A percentile compares a stretch with the other conserved stretches of the same genome.
Conservation (phyloP, 2,113 vertebrate species). For the Cepphus grylle region DNA sequence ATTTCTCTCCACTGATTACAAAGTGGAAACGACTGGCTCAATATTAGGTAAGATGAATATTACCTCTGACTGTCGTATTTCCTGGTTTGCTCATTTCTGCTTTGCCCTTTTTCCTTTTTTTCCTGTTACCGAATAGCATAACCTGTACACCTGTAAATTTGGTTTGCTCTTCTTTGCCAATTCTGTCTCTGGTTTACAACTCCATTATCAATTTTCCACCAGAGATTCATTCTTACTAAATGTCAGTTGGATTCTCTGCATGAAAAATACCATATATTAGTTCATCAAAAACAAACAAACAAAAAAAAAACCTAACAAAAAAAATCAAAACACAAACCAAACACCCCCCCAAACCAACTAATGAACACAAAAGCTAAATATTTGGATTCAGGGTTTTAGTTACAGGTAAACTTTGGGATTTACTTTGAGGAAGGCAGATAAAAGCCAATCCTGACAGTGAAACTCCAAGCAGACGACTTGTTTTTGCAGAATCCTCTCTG, state of each 20-base stretch:
- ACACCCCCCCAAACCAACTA: not conserved
- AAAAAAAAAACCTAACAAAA: not conserved
- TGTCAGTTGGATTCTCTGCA: not conserved
- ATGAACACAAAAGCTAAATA: not conserved
- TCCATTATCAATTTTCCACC: not conserved
- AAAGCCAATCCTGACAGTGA: not conserved
- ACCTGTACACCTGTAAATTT: not conserved
- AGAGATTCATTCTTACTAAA: not conserved
- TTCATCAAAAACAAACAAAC: not conserved
- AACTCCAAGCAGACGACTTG: not conserved
- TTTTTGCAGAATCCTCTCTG: not conserved
- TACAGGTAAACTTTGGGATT: not conserved
- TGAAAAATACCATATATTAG: not conserved
- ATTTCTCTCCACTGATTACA: not conserved
- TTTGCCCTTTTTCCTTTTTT: not conserved
- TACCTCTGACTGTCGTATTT: not conserved
- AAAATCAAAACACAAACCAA: not conserved
- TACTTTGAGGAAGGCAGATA: constrained; percentile 2
- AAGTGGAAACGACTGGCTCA: not conserved
- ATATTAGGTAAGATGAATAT: not conserved
- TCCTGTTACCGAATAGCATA: not conserved
- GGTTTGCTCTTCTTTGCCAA: not conserved
- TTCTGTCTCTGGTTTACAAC: not conserved
- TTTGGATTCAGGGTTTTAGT: not conserved
- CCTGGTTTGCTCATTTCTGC: not conserved